A percentile compares a stretch with the other conserved stretches of the same genome.
Evolutionary conservation across 2,113 vertebrate genomes (phyloP).

Genomic region (Urocynchramus pylzowi): DNA sequence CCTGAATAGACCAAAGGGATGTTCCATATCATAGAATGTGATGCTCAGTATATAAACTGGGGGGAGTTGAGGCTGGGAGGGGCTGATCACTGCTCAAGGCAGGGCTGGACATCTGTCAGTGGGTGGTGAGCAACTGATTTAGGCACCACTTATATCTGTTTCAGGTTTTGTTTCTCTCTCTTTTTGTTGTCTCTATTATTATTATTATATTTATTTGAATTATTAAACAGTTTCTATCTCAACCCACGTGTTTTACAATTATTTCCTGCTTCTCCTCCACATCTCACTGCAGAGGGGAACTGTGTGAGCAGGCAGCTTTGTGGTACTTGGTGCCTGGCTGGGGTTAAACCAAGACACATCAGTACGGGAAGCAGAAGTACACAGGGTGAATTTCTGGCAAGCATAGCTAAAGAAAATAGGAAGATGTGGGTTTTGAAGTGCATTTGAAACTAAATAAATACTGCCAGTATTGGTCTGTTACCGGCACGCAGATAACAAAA

Average conservation of each 20-base stretch:
- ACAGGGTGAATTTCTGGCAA: background rate
- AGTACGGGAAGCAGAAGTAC: constrained; percentile 2
- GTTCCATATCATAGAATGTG: background rate
- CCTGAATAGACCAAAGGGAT: background rate
- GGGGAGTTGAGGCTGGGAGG: background rate
- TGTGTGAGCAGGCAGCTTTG: background rate
- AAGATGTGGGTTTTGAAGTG: constrained; percentile 40
- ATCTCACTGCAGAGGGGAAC: background rate
- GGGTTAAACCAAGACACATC: background rate
- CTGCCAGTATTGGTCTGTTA: background rate
- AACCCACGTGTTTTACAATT: background rate
- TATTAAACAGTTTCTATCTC: background rate
- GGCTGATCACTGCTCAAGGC: background rate
- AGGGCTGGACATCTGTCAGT: background rate
- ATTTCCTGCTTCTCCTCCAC: background rate
- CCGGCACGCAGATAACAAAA: background rate
- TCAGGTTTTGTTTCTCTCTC: background rate
- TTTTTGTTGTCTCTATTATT: background rate
- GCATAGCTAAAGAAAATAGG: background rate
- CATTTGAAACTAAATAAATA: constrained; percentile 37
- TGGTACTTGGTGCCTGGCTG: background rate
- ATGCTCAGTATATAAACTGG: background rate
- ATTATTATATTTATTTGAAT: background rate
- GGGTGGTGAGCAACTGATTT: background rate
- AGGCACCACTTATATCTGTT: background rate